A percentile compares a stretch with the other conserved stretches of the same genome.
These are phyloP conservation scores for Meghimatium bilineatum DNA, from an alignment of 2,888 invertebrate genomes.

Conservation along the genomic window DNA sequence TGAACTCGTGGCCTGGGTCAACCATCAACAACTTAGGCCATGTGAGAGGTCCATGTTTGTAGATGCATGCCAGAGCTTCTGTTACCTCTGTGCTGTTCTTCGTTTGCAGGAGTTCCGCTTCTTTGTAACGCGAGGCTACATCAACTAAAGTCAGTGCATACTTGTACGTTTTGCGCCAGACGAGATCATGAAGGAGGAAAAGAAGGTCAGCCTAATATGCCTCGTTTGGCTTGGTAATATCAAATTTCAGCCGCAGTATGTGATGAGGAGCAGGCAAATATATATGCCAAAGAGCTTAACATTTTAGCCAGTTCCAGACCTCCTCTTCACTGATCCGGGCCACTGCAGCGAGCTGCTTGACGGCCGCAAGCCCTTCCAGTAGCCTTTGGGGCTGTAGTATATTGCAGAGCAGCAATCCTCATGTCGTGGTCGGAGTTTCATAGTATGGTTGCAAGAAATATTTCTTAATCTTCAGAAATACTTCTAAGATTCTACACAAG, in stretches of 20 bases:
- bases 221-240: slow-evolving; percentile 28
- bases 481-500: neutral
- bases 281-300: too few species aligned
- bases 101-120: neutral
- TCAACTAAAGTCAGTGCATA: slow-evolving; percentile 37
- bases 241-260: slow-evolving; percentile 22
- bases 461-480: too few species aligned
- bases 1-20: slow-evolving; percentile 27
- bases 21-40: slow-evolving; percentile 23
- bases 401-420: too few species aligned
- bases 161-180: slow-evolving; percentile 10
- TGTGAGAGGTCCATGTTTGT: slow-evolving; percentile 28
- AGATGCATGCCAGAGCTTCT: slow-evolving; percentile 13
- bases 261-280: slow-evolving; percentile 29
- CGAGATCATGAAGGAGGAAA: slow-evolving; percentile 24
- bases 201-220: slow-evolving; percentile 19
- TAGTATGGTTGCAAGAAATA: too few species aligned
- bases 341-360: too few species aligned
- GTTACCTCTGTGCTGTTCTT: slow-evolving; percentile 1
- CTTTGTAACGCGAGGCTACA: slow-evolving; percentile 12
- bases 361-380: too few species aligned
- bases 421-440: too few species aligned
- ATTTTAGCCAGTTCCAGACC: too few species aligned
- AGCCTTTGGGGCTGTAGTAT: too few species aligned
- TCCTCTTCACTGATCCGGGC: too few species aligned